phyloP scores from a whole-genome alignment of 2,888 invertebrate species.

The Ophion obscuratus region DNA sequence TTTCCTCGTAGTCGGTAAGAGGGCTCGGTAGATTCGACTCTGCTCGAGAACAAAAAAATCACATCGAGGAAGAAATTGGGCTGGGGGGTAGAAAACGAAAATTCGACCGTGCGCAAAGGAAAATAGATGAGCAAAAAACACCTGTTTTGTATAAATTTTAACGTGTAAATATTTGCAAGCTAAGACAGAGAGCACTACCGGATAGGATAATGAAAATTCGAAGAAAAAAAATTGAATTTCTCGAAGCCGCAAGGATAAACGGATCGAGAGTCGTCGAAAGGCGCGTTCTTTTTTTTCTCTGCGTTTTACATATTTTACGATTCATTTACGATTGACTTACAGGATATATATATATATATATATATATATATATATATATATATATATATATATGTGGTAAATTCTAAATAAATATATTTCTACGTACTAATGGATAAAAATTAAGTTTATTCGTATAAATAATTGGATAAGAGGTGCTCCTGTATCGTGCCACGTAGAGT shows the following conservation, averaged over 20 bases:
- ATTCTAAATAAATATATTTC: slow-evolving; percentile 83
- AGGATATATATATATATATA: slow-evolving; percentile 71
- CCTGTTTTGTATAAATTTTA: slow-evolving; percentile 63
- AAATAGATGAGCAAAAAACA: slow-evolving; percentile 49
- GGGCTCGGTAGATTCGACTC: background rate
- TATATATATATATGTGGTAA: slow-evolving; percentile 69
- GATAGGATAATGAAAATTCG: slow-evolving; percentile 38
- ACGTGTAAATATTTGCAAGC: slow-evolving; percentile 64
- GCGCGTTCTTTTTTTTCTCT: slow-evolving; percentile 37
- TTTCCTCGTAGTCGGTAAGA: slow-evolving; percentile 1
- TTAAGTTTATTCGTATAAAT: slow-evolving; percentile 79
- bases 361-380: slow-evolving; percentile 62
- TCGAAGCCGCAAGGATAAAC: slow-evolving; percentile 5
- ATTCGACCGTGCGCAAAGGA: slow-evolving; percentile 22
- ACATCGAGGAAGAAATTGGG: slow-evolving; percentile 5
- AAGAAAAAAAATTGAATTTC: slow-evolving; percentile 16
- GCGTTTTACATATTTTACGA: slow-evolving; percentile 75
- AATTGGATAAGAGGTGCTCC: slow-evolving; percentile 77
- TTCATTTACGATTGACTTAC: slow-evolving; percentile 79
- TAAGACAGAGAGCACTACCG: slow-evolving; percentile 57
- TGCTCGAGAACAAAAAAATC: background rate
- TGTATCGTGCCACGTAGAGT: slow-evolving; percentile 78
- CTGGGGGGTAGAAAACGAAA: slow-evolving; percentile 30
- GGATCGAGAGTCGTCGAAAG: slow-evolving; percentile 20
- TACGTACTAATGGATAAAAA: slow-evolving; percentile 76